Evolutionary conservation across 2,113 vertebrate species (phyloP).

Genomic region (Galemys pyrenaicus): DNA sequence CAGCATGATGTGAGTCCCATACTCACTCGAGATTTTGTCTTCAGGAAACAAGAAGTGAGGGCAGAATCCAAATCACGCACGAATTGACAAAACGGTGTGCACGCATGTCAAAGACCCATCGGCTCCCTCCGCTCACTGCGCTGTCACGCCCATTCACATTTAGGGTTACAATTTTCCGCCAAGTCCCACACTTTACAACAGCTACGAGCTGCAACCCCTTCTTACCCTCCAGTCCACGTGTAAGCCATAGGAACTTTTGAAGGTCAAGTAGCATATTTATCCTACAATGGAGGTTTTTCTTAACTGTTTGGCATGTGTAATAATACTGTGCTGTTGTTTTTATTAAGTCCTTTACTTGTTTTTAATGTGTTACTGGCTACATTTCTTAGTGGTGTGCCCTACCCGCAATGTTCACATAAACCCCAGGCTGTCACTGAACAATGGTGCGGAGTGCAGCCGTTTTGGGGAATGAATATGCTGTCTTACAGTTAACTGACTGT

Average conservation of each 20-base stretch:
- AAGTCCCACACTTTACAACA: background rate
- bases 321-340: background rate
- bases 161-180: background rate
- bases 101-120: background rate
- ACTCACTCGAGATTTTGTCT: background rate
- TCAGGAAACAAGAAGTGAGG: constrained; percentile 27
- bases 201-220: background rate
- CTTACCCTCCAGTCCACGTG: background rate
- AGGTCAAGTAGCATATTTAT: background rate
- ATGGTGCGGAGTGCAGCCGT: background rate
- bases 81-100: background rate
- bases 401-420: background rate
- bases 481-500: background rate
- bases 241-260: background rate
- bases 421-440: background rate
- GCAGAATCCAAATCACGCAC: background rate
- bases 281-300: background rate
- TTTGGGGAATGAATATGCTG: background rate
- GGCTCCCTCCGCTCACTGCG: background rate
- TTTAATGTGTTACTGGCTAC: background rate
- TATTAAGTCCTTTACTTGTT: background rate
- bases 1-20: constrained; percentile 45
- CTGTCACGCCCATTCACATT: background rate
- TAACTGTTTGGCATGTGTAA: background rate
- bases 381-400: background rate